Conservation (phyloP, 1,140 invertebrate species). For the Panagrolaimus sp. region DNA sequence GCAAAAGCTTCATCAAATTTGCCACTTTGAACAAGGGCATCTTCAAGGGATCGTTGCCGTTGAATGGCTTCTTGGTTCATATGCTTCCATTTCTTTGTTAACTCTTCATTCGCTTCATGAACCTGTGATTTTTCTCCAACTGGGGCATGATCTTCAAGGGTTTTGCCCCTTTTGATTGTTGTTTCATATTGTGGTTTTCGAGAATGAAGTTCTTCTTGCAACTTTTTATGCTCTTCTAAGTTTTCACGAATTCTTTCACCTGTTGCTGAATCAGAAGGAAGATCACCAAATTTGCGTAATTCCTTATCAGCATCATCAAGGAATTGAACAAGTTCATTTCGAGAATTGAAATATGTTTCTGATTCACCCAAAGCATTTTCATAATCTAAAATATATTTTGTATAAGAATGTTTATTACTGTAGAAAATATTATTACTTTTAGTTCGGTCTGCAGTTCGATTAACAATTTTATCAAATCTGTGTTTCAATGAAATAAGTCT, state of each 20-base stretch:
- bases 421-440: slow-evolving; percentile 17
- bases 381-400: slow-evolving; percentile 66
- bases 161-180: slow-evolving; percentile 80
- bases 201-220: slow-evolving; percentile 79
- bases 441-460: slow-evolving; percentile 39
- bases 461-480: slow-evolving; percentile 82
- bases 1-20: slow-evolving; percentile 88
- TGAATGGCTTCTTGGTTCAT: slow-evolving; percentile 91
- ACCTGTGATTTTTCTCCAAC: slow-evolving; percentile 68
- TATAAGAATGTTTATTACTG: too few relatives aligned
- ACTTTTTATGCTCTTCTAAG: slow-evolving; percentile 84
- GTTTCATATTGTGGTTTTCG: slow-evolving; percentile 80
- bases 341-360: slow-evolving; percentile 65
- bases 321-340: slow-evolving; percentile 39
- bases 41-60: slow-evolving; percentile 67
- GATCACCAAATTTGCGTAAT: background rate
- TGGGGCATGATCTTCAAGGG: slow-evolving; percentile 85
- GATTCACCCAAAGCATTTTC: slow-evolving; percentile 90
- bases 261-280: slow-evolving; percentile 65
- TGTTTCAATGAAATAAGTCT: slow-evolving; percentile 91
- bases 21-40: slow-evolving; percentile 69
- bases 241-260: slow-evolving; percentile 82
- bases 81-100: slow-evolving; percentile 76
- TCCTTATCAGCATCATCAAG: slow-evolving; percentile 3
- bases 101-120: background rate